Evolutionary conservation across 1,140 invertebrate genomes (phyloP).

Genomic region (Brachionus rubens): DNA sequence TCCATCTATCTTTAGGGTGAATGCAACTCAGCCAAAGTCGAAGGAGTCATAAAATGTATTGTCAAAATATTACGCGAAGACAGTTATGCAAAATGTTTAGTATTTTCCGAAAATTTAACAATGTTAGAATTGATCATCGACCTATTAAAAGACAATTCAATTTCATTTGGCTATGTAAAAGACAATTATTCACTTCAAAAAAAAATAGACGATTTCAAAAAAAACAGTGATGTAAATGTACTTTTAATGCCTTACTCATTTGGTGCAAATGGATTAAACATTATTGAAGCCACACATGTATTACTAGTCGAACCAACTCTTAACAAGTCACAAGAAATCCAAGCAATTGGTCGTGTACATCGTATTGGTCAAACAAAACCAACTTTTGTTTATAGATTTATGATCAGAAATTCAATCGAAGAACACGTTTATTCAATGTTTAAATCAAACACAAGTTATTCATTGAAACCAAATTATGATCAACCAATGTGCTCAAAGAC

Average conservation of each 20-base stretch:
- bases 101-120: conserved; percentile 65
- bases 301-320: conserved; percentile 73
- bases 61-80: conserved; percentile 64
- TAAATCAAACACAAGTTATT: conserved; percentile 14
- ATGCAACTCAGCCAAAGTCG: conserved; percentile 70
- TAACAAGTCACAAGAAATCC: conserved; percentile 71
- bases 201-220: conserved; percentile 34
- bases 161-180: neutral
- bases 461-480: neutral
- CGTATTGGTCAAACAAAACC: conserved; percentile 73
- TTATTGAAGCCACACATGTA: conserved; percentile 75
- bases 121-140: conserved; percentile 31
- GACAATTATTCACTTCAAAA: neutral
- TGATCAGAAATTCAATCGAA: conserved; percentile 70
- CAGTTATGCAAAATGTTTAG: conserved; percentile 67
- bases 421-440: conserved; percentile 65
- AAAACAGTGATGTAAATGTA: conserved; percentile 61
- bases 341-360: conserved; percentile 75
- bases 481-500: conserved; percentile 1
- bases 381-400: conserved; percentile 69
- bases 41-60: conserved; percentile 67
- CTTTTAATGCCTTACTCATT: conserved; percentile 69
- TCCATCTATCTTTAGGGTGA: too few species aligned
- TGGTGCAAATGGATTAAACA: conserved; percentile 74
- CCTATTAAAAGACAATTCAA: conserved; percentile 3